Conservation (phyloP, 2,113 vertebrate species). For the Lophura nycthemera region DNA sequence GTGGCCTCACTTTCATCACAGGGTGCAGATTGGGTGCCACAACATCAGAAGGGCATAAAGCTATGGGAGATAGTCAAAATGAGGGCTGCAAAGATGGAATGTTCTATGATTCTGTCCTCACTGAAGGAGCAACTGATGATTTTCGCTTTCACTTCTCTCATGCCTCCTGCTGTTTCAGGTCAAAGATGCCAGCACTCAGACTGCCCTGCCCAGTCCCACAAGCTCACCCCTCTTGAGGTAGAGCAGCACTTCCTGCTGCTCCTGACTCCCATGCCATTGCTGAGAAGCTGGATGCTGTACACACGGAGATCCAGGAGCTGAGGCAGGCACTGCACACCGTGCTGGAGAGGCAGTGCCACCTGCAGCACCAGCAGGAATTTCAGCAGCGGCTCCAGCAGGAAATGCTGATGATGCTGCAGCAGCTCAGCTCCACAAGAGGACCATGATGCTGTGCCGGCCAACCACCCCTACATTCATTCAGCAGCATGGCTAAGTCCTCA, state of each 20-base stretch:
- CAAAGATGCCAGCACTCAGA: conserved; percentile 64
- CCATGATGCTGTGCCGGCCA: background rate
- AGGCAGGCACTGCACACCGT: conserved; percentile 78
- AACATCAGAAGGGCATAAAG: too few species aligned
- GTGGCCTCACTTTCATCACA: too few species aligned
- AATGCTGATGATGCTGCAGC: conserved; percentile 83
- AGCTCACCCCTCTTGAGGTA: background rate
- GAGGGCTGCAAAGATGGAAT: too few species aligned
- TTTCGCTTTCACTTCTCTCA: background rate
- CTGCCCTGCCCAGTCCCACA: background rate
- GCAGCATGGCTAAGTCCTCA: conserved; percentile 22
- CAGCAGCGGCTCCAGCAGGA: conserved; percentile 87
- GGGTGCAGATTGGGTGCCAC: too few species aligned
- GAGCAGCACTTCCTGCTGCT: background rate
- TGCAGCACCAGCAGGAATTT: conserved; percentile 83
- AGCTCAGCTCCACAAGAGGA: conserved; percentile 74
- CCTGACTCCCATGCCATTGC: background rate
- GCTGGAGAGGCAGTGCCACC: conserved; percentile 78
- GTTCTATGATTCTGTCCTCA: too few species aligned
- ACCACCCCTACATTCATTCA: conserved; percentile 31
- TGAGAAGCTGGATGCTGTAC: conserved; percentile 80
- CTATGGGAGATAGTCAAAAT: too few species aligned
- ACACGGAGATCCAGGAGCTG: conserved; percentile 78
- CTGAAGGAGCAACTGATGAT: background rate
- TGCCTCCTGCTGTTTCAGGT: background rate